Base-by-base conservation (phyloP, 2,113 vertebrate genomes). In the Dipodomys spectabilis region DNA sequence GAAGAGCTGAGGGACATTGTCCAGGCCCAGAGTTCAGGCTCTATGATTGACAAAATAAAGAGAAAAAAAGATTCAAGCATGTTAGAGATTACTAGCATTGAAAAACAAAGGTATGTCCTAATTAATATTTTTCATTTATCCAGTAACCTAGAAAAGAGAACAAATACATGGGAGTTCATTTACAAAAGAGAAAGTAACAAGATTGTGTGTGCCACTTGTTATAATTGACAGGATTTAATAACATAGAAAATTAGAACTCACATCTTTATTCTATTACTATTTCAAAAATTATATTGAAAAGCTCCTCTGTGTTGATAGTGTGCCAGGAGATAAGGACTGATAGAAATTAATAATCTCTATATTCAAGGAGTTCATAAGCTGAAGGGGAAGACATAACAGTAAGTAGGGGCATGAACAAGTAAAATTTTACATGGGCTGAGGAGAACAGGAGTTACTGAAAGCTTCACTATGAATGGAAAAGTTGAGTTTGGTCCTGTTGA, bases 101-200 rank as follows among this genome's bases (percentile, higher is more conserved):
- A 49, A 89, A 95, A 90, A 35, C 27, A 27, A 32, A 62, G 49
- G 49, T 82, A 57, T 72, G 49, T 49, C 22, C 25, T 53, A 80
- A 89, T 85, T 67, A 90, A 64, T 75, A 6, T 85, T 80, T 95
- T 86, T 62, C n/a, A 49, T 69, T 82, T 82, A 78, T 82, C 28
- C 60, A 86, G 28, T 11, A 9, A 30, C 19, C 28, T 68, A 87
- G 35, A 6, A 57, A 86, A 81, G 49, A 12, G 12, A 49, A 49
- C 49, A 49, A 81, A 77, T 57, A 28, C 6, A 18, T 45, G 60
- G 82, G 80, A 78, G 25, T 68, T 86, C 45, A 79, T 39, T 83
- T 60, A 60, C 18, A 74, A 30, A 39, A 57, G 11, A 79, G 25
- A 80, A 73, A 88, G 39, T 39, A 94, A 39, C 7, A 19, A 6